phyloP scores from a whole-genome alignment of 2,797 vertebrate genomes.

The Parauchenoglanis ngamensis region DNA sequence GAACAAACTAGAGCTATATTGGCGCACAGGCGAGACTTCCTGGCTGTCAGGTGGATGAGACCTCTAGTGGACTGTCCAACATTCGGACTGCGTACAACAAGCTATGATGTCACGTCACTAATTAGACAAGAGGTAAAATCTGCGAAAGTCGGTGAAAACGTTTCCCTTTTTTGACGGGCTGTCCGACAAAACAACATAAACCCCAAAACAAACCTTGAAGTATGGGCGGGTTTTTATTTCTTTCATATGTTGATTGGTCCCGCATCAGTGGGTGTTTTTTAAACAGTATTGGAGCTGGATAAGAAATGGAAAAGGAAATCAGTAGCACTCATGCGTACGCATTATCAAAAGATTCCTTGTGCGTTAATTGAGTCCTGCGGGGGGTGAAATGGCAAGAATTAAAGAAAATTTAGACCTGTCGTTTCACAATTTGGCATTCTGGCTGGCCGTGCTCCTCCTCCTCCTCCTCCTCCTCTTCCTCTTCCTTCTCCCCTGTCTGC shows the following conservation, averaged over 20 bases:
- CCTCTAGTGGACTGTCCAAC: constrained; percentile 2
- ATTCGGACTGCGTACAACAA: background rate
- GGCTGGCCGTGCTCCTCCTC: constrained; percentile 31
- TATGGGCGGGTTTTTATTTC: background rate
- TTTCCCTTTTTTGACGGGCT: background rate
- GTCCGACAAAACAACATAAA: background rate
- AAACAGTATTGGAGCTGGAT: background rate
- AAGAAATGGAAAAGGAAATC: background rate
- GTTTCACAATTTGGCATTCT: constrained; percentile 42
- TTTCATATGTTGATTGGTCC: background rate
- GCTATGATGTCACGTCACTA: background rate
- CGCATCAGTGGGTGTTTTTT: background rate
- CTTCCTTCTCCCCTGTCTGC: constrained; percentile 40
- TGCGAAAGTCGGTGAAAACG: background rate
- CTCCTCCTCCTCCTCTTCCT: constrained; percentile 28
- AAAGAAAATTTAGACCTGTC: constrained; percentile 50
- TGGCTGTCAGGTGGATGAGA: background rate
- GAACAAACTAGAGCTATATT: background rate
- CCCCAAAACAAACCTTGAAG: background rate
- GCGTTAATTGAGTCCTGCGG: constrained; percentile 49
- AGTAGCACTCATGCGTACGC: background rate
- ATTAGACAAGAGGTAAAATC: constrained; percentile 7
- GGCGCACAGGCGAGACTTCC: background rate
- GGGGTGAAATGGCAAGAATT: constrained; percentile 50
- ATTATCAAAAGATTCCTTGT: constrained; percentile 44